Conservation (phyloP, 1,140 invertebrate genomes). For the Drosophila pruinosa region DNA sequence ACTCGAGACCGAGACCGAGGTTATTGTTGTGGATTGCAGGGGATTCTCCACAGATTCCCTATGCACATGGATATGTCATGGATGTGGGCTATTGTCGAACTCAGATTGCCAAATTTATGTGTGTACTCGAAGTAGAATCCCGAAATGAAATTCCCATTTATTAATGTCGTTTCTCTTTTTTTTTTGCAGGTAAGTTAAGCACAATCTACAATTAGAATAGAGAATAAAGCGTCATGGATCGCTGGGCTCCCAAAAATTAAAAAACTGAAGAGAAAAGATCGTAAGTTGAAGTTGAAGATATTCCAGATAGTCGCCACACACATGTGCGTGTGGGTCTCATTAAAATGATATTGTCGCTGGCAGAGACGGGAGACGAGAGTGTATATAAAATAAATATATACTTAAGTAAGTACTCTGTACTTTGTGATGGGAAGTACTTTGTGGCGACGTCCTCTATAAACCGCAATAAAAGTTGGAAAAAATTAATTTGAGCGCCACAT, state of each 20-base stretch:
- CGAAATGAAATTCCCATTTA: not conserved
- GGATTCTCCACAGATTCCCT: not conserved
- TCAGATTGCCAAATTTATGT: not conserved
- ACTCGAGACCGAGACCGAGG: conserved; percentile 39
- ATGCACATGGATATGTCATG: not conserved
- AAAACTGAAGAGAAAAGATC: conserved; percentile 37
- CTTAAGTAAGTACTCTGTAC: not conserved
- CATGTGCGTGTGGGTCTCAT: conserved; percentile 57
- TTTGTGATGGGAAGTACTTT: conserved; percentile 17
- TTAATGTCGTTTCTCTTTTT: conserved; percentile 14
- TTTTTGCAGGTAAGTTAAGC: conserved; percentile 63
- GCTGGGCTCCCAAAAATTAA: too few relatives aligned
- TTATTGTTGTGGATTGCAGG: conserved; percentile 7
- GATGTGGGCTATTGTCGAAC: not conserved
- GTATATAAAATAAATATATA: conserved; percentile 1
- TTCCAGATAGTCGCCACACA: not conserved
- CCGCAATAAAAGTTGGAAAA: conserved; percentile 68
- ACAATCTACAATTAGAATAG: conserved; percentile 28
- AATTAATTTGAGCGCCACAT: conserved; percentile 72
- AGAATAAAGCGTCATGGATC: conserved; percentile 53
- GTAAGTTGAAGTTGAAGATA: conserved; percentile 66
- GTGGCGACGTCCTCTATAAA: conserved; percentile 30
- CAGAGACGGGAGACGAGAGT: too few relatives aligned
- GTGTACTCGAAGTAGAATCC: not conserved
- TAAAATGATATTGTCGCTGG: conserved; percentile 73